Evolutionary conservation across 1,140 invertebrate species (phyloP).

Genomic region (Rhyzopertha dominica): DNA sequence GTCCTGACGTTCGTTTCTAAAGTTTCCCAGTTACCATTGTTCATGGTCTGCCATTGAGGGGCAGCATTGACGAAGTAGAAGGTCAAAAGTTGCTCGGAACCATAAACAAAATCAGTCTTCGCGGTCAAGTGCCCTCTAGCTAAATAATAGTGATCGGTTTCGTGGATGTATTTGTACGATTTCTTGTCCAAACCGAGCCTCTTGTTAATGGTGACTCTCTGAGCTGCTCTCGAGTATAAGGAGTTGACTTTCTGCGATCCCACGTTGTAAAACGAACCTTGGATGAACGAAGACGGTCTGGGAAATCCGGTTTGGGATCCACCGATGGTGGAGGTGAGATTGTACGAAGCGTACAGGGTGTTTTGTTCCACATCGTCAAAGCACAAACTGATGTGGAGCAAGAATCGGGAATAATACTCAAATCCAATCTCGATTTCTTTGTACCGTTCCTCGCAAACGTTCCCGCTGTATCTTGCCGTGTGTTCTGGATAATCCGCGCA

Average conservation of each 20-base stretch:
- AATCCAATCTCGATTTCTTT: conserved; percentile 36
- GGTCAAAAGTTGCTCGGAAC: conserved; percentile 51
- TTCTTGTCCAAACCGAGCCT: conserved; percentile 35
- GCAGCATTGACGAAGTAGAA: conserved; percentile 58
- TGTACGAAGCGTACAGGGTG: conserved; percentile 21
- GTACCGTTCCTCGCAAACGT: conserved; percentile 40
- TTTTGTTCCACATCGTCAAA: conserved; percentile 23
- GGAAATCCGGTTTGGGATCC: conserved; percentile 35
- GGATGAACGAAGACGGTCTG: conserved; percentile 28
- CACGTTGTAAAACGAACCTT: conserved; percentile 34
- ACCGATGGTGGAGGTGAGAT: conserved; percentile 28
- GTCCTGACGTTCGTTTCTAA: conserved; percentile 33
- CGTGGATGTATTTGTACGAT: conserved; percentile 29
- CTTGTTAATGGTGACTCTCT: conserved; percentile 27
- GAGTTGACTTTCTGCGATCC: conserved; percentile 22
- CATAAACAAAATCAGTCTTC: conserved; percentile 58
- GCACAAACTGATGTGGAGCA: conserved; percentile 26
- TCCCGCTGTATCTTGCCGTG: conserved; percentile 15
- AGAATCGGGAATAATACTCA: conserved; percentile 21
- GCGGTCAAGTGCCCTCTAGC: conserved; percentile 56
- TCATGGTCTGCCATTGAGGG: conserved; percentile 63
- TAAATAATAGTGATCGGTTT: conserved; percentile 40
- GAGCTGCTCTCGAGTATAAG: conserved; percentile 29
- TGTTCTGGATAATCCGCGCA: conserved; percentile 12
- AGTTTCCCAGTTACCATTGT: conserved; percentile 58